Conservation (phyloP, 2,797 vertebrate species). For the Loris lydekkerianus region DNA sequence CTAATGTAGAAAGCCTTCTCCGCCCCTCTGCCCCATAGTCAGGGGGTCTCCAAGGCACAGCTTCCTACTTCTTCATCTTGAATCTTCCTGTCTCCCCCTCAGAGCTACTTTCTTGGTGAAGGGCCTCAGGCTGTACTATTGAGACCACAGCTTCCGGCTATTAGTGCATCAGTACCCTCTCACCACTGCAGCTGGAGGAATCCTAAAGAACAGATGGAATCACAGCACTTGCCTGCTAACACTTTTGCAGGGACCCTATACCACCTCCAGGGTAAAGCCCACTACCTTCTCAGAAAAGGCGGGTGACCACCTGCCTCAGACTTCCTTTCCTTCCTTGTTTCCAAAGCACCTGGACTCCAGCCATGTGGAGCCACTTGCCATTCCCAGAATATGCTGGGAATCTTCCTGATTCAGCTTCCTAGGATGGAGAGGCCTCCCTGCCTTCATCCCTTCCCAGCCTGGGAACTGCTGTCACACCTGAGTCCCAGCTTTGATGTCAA, state of each 20-base stretch:
- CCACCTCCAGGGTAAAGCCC: background rate
- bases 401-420: background rate
- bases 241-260: background rate
- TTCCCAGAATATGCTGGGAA: background rate
- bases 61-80: background rate
- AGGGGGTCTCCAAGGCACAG: background rate
- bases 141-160: background rate
- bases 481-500: background rate
- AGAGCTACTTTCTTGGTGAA: background rate
- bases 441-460: background rate
- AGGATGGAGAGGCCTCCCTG: background rate
- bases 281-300: background rate
- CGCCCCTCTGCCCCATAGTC: background rate
- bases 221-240: background rate
- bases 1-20: background rate
- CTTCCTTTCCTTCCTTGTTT: background rate
- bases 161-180: background rate
- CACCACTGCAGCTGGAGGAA: background rate
- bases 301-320: background rate
- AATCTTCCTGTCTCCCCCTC: too few relatives aligned
- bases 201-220: conserved; percentile 7
- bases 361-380: background rate
- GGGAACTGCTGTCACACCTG: background rate
- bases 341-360: background rate
- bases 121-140: background rate